A percentile compares a stretch with the other conserved stretches of the same genome.
Conservation (phyloP, 2,888 invertebrate genomes). For the Apamea crenata region DNA sequence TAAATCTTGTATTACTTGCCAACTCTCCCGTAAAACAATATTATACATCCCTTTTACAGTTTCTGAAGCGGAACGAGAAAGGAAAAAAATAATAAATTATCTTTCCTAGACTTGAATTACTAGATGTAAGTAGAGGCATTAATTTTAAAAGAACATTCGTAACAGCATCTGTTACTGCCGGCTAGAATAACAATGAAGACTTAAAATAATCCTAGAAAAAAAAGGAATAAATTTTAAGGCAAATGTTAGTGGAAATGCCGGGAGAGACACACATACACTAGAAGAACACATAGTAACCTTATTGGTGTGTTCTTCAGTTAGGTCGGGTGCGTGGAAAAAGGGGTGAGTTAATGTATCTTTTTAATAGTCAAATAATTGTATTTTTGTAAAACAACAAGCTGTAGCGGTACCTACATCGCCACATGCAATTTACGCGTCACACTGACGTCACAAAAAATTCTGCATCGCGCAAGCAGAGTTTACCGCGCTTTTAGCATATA, state of each 20-base stretch:
- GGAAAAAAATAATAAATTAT: slow-evolving; percentile 19
- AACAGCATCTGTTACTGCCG: slow-evolving; percentile 15
- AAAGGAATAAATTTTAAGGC: background rate
- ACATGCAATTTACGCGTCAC: too few species aligned
- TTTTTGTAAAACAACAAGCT: too few species aligned
- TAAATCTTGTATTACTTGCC: background rate
- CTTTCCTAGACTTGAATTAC: slow-evolving; percentile 28
- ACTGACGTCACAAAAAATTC: too few species aligned
- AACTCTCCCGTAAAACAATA: slow-evolving; percentile 11
- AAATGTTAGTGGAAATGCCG: background rate
- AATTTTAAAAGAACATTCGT: slow-evolving; percentile 26
- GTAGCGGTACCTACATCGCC: too few species aligned
- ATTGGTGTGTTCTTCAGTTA: too few species aligned
- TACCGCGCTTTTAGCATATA: too few species aligned
- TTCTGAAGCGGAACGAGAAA: slow-evolving; percentile 4
- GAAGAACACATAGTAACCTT: too few species aligned
- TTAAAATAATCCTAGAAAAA: background rate
- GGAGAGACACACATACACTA: too few species aligned
- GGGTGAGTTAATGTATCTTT: too few species aligned
- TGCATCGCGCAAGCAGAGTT: too few species aligned
- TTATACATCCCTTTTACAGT: background rate
- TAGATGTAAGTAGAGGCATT: slow-evolving; percentile 15
- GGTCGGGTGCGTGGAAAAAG: too few species aligned
- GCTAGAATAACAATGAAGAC: background rate
- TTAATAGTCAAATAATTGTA: too few species aligned